Evolutionary conservation across 2,113 vertebrate species (phyloP).

Genomic region (Anseranas semipalmata): DNA sequence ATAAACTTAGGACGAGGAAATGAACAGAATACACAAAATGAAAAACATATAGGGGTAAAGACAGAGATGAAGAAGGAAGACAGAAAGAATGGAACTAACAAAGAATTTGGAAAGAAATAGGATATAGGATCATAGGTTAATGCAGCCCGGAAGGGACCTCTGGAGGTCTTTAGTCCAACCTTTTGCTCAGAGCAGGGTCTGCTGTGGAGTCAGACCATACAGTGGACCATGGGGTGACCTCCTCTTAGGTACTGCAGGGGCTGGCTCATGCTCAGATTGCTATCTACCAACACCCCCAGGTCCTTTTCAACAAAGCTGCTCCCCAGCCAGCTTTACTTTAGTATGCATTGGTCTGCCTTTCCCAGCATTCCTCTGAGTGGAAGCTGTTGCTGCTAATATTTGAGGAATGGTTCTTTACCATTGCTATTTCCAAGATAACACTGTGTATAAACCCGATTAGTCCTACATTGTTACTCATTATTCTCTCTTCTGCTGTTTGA

Average conservation of each 20-base stretch:
- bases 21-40: neutral
- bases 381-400: neutral
- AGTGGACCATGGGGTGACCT: neutral
- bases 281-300: neutral
- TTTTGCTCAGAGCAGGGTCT: neutral
- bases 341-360: neutral
- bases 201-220: neutral
- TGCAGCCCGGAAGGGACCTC: neutral
- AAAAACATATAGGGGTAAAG: neutral
- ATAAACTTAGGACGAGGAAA: neutral
- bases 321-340: neutral
- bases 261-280: neutral
- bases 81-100: neutral
- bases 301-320: neutral
- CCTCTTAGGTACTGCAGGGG: neutral
- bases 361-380: neutral
- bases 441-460: neutral
- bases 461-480: neutral
- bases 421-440: neutral
- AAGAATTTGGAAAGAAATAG: neutral
- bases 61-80: neutral
- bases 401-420: neutral
- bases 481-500: neutral
- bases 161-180: neutral
- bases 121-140: neutral